Evolutionary conservation across 2,888 invertebrate species (phyloP).

Genomic region (Trichopoda pennipes): DNA sequence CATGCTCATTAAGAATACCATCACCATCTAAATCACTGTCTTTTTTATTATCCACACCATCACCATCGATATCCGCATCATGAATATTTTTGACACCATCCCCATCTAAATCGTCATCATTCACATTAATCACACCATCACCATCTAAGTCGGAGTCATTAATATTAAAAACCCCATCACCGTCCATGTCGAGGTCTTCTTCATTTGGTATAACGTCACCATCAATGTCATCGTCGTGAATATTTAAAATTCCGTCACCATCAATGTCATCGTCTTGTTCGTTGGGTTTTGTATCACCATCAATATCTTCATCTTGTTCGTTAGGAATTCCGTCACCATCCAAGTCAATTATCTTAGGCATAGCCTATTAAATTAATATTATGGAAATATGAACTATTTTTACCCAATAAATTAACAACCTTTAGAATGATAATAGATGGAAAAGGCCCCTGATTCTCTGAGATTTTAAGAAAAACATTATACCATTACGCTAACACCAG

Average conservation of each 20-base stretch:
- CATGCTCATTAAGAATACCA: constrained; percentile 71
- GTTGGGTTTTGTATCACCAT: constrained; percentile 72
- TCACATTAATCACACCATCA: constrained; percentile 80
- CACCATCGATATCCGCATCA: constrained; percentile 75
- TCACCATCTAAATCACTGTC: constrained; percentile 72
- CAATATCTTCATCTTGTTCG: constrained; percentile 76
- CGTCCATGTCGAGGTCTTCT: constrained; percentile 69
- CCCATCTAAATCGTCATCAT: constrained; percentile 73
- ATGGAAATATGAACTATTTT: constrained; percentile 61
- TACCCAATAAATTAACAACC: constrained; percentile 66
- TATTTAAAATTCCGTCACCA: constrained; percentile 70
- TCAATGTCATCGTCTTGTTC: constrained; percentile 74
- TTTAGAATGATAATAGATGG: constrained; percentile 48
- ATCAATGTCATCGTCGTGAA: constrained; percentile 73
- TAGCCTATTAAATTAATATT: constrained; percentile 72
- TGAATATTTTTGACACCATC: constrained; percentile 72
- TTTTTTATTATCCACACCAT: constrained; percentile 73
- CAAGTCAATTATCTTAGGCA: constrained; percentile 69
- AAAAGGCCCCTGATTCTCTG: constrained; percentile 58
- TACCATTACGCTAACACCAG: background rate
- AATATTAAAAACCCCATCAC: constrained; percentile 78
- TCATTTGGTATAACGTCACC: constrained; percentile 82
- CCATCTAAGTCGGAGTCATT: constrained; percentile 71
- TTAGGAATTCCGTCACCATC: constrained; percentile 71
- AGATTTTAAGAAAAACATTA: constrained; percentile 10